phyloP scores from a whole-genome alignment of 2,888 invertebrate species.

The Rhyacophila evoluta region DNA sequence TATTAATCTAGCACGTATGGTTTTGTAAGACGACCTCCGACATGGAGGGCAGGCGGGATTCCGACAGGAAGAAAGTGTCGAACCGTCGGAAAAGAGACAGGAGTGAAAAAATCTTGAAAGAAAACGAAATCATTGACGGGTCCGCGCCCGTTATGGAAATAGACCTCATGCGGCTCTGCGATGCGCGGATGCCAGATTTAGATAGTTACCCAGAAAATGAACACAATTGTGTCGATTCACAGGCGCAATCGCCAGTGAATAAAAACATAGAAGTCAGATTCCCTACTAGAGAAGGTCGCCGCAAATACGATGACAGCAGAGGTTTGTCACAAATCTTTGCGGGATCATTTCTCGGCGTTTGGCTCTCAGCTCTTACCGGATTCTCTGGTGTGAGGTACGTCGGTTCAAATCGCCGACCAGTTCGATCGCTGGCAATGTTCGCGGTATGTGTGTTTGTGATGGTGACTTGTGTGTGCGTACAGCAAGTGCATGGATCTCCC shows the following conservation, averaged over 20 bases:
- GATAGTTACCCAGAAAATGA: neutral
- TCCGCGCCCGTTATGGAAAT: neutral
- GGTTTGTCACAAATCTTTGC: neutral
- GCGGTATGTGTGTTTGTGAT: constrained; percentile 32
- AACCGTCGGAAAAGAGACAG: neutral
- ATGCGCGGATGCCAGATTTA: constrained; percentile 1
- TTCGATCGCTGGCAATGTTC: constrained; percentile 7
- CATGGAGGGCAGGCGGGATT: constrained; percentile 10
- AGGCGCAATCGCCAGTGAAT: neutral
- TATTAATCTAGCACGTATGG: constrained; percentile 9
- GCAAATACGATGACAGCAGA: constrained; percentile 46
- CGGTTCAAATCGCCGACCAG: neutral
- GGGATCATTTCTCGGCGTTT: neutral
- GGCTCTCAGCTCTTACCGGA: neutral
- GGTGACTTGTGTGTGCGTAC: constrained; percentile 40
- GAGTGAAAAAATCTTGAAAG: neutral
- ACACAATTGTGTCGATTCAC: neutral
- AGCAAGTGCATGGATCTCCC: constrained; percentile 31
- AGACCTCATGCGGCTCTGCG: constrained; percentile 1
- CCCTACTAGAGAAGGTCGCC: neutral
- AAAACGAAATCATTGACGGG: neutral
- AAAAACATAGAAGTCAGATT: neutral
- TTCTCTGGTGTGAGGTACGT: neutral
- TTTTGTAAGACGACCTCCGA: neutral
- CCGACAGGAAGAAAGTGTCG: constrained; percentile 10